Percentiles rank a stretch among this genome's conserved stretches.
Evolutionary conservation across 2,113 vertebrate species (phyloP).

Genomic region (Orthonyx spaldingii): DNA sequence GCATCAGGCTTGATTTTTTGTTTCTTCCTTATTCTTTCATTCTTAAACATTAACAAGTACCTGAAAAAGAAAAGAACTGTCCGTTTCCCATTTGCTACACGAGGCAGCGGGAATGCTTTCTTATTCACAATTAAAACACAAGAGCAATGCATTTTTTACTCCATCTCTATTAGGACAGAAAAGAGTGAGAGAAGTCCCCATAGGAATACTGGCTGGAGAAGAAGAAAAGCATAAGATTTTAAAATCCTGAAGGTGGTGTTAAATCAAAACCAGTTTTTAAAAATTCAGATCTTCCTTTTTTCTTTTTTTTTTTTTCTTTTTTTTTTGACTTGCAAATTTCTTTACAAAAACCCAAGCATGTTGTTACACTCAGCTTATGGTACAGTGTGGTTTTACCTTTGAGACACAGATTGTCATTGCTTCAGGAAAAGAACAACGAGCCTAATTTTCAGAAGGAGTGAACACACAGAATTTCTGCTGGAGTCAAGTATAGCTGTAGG

Average conservation of each 20-base stretch:
- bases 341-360: not conserved
- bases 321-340: not conserved
- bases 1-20: not conserved
- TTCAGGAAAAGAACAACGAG: conserved; percentile 8
- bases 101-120: not conserved
- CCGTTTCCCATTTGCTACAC: not conserved
- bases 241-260: not conserved
- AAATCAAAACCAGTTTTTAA: not conserved
- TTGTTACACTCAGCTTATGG: not conserved
- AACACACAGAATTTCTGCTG: conserved; percentile 16
- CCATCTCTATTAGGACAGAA: not conserved
- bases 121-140: not conserved
- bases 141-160: not conserved
- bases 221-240: not conserved
- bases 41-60: not conserved
- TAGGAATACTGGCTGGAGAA: not conserved
- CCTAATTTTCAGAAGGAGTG: not conserved
- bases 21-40: not conserved
- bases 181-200: not conserved
- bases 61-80: not conserved
- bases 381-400: not conserved
- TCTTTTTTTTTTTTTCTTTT: not conserved
- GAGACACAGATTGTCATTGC: not conserved
- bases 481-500: conserved; percentile 27
- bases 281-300: not conserved